Evolutionary conservation across 92 coral and sea anemone species (phyloP).

Genomic region (Hydrozoanthus gracilis): DNA sequence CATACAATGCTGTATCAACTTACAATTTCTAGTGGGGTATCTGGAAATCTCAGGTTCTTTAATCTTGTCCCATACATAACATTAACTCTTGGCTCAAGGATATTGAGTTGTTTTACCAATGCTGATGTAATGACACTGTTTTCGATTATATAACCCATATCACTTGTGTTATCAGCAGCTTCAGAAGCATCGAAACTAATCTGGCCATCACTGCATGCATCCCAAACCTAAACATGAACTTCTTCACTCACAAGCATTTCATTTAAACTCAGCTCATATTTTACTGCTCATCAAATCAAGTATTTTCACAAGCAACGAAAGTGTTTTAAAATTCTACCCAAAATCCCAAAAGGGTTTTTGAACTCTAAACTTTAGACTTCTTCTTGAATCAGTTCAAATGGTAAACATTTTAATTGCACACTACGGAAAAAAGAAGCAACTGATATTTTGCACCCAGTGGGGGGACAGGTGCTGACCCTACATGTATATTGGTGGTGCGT

Average conservation of each 20-base stretch:
- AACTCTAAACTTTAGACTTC: too few species aligned
- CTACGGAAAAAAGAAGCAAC: too few species aligned
- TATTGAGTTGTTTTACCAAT: constrained; percentile 75
- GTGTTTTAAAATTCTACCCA: too few species aligned
- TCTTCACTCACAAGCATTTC: neutral
- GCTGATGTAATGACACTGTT: constrained; percentile 86
- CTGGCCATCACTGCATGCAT: constrained; percentile 97
- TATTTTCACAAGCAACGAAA: too few species aligned
- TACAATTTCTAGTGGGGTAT: constrained; percentile 71
- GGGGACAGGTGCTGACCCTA: too few species aligned
- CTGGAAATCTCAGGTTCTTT: constrained; percentile 72
- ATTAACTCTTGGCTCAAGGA: constrained; percentile 73
- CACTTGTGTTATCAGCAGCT: constrained; percentile 59
- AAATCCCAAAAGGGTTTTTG: too few species aligned
- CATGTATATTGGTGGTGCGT: too few species aligned
- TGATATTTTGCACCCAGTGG: too few species aligned
- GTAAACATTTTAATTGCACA: too few species aligned
- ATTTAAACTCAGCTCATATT: too few species aligned
- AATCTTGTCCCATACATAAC: constrained; percentile 82
- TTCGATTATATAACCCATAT: constrained; percentile 94
- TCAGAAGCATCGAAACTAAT: constrained; percentile 82
- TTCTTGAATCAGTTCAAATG: too few species aligned
- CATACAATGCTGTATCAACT: neutral
- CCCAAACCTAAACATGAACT: constrained; percentile 83
- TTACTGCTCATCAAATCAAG: too few species aligned